Evolutionary conservation across 2,797 vertebrate species (phyloP).

Genomic region (Gila robusta): DNA sequence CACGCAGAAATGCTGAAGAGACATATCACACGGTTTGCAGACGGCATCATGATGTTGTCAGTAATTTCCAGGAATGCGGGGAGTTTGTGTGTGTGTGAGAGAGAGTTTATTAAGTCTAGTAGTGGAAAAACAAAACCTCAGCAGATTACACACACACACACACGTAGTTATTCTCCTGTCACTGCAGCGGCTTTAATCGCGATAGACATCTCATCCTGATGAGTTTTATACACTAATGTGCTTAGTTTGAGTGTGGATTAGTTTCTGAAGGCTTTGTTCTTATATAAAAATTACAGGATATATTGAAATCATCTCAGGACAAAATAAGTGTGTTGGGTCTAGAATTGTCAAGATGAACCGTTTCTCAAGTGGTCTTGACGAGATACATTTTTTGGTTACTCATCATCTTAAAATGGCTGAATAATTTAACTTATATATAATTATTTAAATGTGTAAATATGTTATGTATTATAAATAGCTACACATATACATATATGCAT

Average conservation of each 20-base stretch:
- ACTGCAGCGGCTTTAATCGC: not conserved
- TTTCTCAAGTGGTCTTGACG: too few relatives aligned
- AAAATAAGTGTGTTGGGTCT: not conserved
- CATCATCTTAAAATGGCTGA: too few relatives aligned
- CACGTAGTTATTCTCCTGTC: not conserved
- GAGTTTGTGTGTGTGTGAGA: slow-evolving; percentile 1
- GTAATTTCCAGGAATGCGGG: not conserved
- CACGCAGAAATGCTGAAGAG: not conserved
- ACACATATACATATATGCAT: too few relatives aligned
- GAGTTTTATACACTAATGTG: not conserved
- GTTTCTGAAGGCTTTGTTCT: slow-evolving; percentile 3
- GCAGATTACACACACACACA: not conserved
- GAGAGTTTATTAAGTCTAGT: not conserved
- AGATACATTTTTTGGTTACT: too few relatives aligned
- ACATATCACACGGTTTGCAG: not conserved
- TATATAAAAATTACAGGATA: not conserved
- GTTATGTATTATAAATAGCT: too few relatives aligned
- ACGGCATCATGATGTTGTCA: not conserved
- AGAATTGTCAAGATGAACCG: too few relatives aligned
- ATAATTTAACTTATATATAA: too few relatives aligned
- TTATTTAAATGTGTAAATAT: too few relatives aligned
- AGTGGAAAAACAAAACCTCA: slow-evolving; percentile 15
- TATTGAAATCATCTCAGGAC: not conserved
- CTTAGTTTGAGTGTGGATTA: not conserved
- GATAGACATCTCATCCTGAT: slow-evolving; percentile 16